A percentile compares a stretch with the other conserved stretches of the same genome.
Evolutionary conservation across 2,113 vertebrate genomes (phyloP).

Genomic region (Alligator mississippiensis): DNA sequence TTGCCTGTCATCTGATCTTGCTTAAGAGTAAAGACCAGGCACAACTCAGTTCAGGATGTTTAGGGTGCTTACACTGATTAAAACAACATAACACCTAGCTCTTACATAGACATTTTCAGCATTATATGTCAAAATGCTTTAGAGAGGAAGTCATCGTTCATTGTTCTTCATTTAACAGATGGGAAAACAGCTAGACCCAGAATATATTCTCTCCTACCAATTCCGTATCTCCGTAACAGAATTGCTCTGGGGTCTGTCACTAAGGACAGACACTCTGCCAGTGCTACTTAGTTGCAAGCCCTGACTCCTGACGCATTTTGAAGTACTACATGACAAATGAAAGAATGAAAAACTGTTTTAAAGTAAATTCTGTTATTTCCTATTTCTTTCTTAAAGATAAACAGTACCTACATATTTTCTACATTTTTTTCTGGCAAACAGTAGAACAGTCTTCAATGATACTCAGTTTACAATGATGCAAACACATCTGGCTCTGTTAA

Average conservation of each 20-base stretch:
- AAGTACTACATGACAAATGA: neutral
- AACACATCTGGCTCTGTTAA: neutral
- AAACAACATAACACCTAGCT: too few species aligned
- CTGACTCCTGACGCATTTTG: neutral
- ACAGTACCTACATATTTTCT: neutral
- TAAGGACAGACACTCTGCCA: neutral
- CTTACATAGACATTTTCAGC: neutral
- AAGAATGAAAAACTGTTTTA: neutral
- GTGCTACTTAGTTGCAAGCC: neutral
- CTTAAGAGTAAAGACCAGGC: too few species aligned
- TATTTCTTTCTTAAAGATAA: neutral
- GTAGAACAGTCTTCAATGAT: neutral
- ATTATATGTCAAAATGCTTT: neutral
- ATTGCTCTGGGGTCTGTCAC: neutral
- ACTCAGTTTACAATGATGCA: neutral
- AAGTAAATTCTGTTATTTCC: neutral
- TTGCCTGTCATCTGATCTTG: too few species aligned
- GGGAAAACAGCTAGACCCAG: neutral
- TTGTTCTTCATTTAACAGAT: neutral
- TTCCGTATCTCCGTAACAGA: neutral
- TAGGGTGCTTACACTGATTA: too few species aligned
- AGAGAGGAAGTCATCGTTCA: neutral
- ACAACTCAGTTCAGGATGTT: too few species aligned
- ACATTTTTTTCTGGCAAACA: constrained; percentile 8
- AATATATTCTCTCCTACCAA: neutral